Evolutionary conservation across 2,797 vertebrate species (phyloP).

Genomic region (Babyrousa celebensis): DNA sequence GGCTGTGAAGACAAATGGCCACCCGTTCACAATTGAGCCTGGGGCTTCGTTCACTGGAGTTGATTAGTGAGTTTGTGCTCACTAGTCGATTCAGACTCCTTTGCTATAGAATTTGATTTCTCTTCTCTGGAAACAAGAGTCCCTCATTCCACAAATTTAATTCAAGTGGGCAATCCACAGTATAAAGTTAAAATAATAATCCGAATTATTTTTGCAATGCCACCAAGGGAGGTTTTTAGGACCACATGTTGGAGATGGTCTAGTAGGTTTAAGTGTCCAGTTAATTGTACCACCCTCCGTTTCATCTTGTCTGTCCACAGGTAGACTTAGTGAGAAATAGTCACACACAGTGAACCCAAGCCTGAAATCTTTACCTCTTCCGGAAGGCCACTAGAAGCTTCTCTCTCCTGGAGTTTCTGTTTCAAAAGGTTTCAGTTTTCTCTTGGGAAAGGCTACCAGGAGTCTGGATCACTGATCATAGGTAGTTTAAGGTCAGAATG

Average conservation of each 20-base stretch:
- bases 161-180: neutral
- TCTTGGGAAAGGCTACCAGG: constrained; percentile 51
- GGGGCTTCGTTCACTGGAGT: neutral
- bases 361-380: constrained; percentile 44
- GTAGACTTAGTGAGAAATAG: neutral
- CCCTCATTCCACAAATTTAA: neutral
- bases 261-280: neutral
- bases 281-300: neutral
- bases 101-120: neutral
- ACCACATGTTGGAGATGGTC: neutral
- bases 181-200: constrained; percentile 12
- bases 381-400: constrained; percentile 54
- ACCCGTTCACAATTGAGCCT: neutral
- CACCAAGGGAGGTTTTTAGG: constrained; percentile 4
- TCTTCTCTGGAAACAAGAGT: constrained; percentile 50
- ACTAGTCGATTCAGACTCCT: neutral
- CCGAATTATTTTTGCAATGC: neutral
- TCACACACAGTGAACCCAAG: neutral
- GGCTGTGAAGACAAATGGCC: neutral
- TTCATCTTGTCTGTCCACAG: neutral
- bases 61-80: neutral
- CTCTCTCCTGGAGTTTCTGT: constrained; percentile 78
- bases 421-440: constrained; percentile 82
- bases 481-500: constrained; percentile 82
- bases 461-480: constrained; percentile 66